Percentiles rank a stretch among this genome's conserved stretches.
phyloP scores from a whole-genome alignment of 2,113 vertebrate genomes.

The Syngnathus typhle region DNA sequence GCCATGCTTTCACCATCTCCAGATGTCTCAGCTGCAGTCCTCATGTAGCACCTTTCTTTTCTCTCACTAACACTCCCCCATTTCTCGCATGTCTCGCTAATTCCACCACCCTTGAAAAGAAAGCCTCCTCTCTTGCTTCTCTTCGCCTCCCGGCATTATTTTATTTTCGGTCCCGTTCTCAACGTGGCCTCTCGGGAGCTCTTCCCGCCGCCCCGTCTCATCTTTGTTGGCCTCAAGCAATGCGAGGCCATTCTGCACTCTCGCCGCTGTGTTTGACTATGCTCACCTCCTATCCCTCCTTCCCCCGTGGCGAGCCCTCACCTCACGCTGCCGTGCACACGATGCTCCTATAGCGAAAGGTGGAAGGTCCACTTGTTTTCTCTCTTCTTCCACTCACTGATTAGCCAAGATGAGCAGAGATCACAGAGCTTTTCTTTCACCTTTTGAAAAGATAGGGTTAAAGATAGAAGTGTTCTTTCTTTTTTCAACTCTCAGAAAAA shows the following conservation, averaged over 20 bases:
- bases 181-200: constrained; percentile 37
- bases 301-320: constrained; percentile 42
- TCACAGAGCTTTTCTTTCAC: constrained; percentile 39
- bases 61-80: constrained; percentile 27
- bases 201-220: constrained; percentile 9
- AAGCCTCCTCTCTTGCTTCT: not conserved
- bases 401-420: constrained; percentile 27
- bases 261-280: constrained; percentile 1
- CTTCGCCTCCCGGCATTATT: constrained; percentile 8
- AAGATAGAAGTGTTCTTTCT: constrained; percentile 22
- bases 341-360: constrained; percentile 52
- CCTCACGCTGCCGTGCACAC: constrained; percentile 30
- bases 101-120: constrained; percentile 24
- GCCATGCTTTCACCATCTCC: constrained; percentile 28
- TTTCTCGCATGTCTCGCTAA: constrained; percentile 48
- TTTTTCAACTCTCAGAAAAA: not conserved
- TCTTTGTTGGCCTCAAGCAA: constrained; percentile 19
- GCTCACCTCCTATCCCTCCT: constrained; percentile 16
- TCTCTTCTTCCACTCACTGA: constrained; percentile 32
- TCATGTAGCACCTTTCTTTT: constrained; percentile 40
- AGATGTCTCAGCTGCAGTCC: constrained; percentile 48
- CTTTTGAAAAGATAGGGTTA: constrained; percentile 27
- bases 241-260: constrained; percentile 1
- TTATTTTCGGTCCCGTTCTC: constrained; percentile 24
- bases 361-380: constrained; percentile 48